phyloP scores from a whole-genome alignment of 2,888 invertebrate genomes.

The Esperia sulphurella region DNA sequence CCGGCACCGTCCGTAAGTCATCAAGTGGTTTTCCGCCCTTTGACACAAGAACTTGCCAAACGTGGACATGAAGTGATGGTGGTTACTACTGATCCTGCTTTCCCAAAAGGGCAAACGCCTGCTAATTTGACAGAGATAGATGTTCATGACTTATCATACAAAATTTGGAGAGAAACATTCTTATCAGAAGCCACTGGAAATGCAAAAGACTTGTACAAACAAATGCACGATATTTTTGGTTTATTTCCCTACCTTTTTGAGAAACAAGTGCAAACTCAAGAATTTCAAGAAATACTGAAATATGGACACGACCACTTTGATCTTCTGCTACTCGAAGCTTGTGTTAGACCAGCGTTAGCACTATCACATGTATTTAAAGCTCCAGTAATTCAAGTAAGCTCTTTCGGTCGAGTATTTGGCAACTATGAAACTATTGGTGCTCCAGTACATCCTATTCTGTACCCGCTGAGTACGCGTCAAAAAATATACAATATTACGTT shows the following conservation, averaged over 20 bases:
- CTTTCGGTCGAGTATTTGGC: conserved; percentile 21
- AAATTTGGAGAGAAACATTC: conserved; percentile 18
- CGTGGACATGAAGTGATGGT: conserved; percentile 64
- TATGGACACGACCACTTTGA: conserved; percentile 30
- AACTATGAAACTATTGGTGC: conserved; percentile 31
- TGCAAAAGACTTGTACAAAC: conserved; percentile 12
- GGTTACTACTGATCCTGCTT: conserved; percentile 56
- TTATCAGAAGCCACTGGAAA: conserved; percentile 11
- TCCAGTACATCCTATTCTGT: conserved; percentile 34
- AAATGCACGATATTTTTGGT: conserved; percentile 12
- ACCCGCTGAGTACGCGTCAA: conserved; percentile 22
- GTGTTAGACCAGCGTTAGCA: conserved; percentile 16
- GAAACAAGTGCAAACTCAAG: conserved; percentile 18
- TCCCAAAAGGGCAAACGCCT: conserved; percentile 31
- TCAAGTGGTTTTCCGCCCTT: conserved; percentile 52
- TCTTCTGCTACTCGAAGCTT: conserved; percentile 36
- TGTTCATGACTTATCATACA: conserved; percentile 40
- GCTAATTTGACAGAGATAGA: conserved; percentile 61
- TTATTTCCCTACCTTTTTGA: conserved; percentile 15
- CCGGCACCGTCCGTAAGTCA: conserved; percentile 64
- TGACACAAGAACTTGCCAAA: conserved; percentile 52
- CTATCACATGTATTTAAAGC: conserved; percentile 33
- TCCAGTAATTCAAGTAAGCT: conserved; percentile 42
- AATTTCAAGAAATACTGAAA: conserved; percentile 27
- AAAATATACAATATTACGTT: conserved; percentile 30